These are phyloP conservation scores for Machaerirhynchus nigripectus DNA, from an alignment of 2,113 vertebrate genomes.

Conservation along the genomic window DNA sequence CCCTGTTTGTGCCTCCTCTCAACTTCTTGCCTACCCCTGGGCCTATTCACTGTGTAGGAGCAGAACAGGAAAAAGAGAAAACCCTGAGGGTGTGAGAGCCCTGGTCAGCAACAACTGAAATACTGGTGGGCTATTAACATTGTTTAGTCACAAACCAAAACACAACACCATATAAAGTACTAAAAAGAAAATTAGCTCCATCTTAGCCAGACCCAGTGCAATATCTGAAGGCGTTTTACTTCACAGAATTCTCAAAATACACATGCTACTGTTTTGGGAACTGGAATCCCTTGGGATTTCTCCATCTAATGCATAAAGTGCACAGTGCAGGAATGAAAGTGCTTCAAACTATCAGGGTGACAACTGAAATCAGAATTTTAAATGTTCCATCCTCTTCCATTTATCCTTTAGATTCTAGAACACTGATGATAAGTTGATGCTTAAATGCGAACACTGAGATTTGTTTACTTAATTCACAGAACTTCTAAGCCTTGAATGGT, in stretches of 20 bases:
- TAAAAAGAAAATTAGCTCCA: background rate
- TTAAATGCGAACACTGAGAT: background rate
- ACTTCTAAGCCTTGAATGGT: background rate
- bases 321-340: background rate
- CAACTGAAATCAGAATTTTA: background rate
- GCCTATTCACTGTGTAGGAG: background rate
- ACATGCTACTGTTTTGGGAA: background rate
- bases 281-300: background rate
- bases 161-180: background rate
- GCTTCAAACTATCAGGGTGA: background rate
- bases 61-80: background rate
- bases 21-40: background rate
- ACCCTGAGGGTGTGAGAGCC: background rate
- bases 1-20: fast-evolving
- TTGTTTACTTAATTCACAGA: background rate
- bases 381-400: background rate
- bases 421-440: background rate
- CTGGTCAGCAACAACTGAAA: background rate
- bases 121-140: background rate
- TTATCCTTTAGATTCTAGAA: background rate
- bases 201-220: background rate
- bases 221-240: background rate
- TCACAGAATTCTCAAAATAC: background rate
- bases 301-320: background rate
- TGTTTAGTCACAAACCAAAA: background rate